These are phyloP conservation scores for Apolygus lucorum DNA, from an alignment of 1,140 invertebrate species.

Conservation along the genomic window DNA sequence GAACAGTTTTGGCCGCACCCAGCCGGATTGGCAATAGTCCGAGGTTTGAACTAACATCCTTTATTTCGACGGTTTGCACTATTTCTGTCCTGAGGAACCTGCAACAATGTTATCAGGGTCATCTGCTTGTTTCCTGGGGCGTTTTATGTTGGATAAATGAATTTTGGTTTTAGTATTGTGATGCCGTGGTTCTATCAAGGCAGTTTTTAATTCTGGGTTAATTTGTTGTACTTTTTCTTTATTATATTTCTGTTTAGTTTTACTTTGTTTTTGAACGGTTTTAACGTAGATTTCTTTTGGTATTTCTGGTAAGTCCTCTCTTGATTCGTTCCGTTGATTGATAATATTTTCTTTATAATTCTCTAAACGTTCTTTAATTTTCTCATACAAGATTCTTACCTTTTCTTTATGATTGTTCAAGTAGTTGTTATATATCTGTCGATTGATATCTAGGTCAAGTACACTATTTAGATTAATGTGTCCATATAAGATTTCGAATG, in stretches of 20 bases:
- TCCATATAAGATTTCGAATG: background rate
- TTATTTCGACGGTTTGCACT: too few species aligned
- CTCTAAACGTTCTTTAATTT: background rate
- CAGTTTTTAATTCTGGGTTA: background rate
- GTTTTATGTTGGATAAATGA: background rate
- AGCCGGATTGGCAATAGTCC: too few species aligned
- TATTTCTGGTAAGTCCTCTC: background rate
- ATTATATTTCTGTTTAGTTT: background rate
- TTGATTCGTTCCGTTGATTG: background rate
- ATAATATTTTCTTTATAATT: background rate
- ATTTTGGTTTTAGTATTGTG: background rate
- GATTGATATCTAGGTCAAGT: background rate
- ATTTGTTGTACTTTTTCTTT: background rate
- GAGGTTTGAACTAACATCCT: too few species aligned
- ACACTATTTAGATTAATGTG: background rate
- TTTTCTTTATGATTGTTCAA: background rate
- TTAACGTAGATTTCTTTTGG: background rate
- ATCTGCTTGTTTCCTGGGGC: too few species aligned
- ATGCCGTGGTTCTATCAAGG: background rate
- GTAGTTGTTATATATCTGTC: background rate
- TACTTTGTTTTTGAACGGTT: background rate
- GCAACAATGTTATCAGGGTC: too few species aligned
- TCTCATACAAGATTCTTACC: background rate
- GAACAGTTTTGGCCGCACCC: too few species aligned
- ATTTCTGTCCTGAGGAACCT: too few species aligned